Conservation (phyloP, 2,888 invertebrate species). For the Polydrusus pterygomalis region DNA sequence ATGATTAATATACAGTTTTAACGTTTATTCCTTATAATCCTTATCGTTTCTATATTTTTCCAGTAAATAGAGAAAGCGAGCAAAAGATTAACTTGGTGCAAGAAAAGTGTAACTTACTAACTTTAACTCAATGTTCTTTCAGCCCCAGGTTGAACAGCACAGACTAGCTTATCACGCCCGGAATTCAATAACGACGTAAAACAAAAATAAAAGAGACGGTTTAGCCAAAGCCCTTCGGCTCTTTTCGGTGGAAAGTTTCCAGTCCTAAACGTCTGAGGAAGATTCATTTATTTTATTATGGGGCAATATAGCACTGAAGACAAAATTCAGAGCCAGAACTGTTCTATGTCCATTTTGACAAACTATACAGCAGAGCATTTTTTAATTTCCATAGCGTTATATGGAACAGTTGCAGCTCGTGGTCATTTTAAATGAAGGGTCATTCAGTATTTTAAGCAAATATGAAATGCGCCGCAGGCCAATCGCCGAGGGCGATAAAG, state of each 20-base stretch:
- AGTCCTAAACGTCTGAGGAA: neutral
- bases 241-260: neutral
- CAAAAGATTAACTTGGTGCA: neutral
- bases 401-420: no score
- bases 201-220: neutral
- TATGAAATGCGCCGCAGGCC: no score
- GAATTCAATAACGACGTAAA: conserved; percentile 1
- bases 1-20: no score
- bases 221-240: neutral
- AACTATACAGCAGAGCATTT: no score
- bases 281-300: neutral
- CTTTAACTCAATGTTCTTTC: neutral
- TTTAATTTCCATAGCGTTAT: no score
- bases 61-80: neutral
- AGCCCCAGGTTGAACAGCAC: neutral
- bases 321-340: no score
- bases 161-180: conserved; percentile 1
- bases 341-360: no score
- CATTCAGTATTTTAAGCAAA: no score
- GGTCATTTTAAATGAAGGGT: no score
- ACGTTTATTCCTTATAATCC: neutral
- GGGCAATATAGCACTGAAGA: neutral
- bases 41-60: neutral
- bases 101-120: conserved; percentile 4
- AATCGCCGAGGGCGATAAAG: no score